Evolutionary conservation across 2,888 invertebrate genomes (phyloP), one percentile per base, ranked within the genome.

Genomic region (Drosophila rubida): DNA sequence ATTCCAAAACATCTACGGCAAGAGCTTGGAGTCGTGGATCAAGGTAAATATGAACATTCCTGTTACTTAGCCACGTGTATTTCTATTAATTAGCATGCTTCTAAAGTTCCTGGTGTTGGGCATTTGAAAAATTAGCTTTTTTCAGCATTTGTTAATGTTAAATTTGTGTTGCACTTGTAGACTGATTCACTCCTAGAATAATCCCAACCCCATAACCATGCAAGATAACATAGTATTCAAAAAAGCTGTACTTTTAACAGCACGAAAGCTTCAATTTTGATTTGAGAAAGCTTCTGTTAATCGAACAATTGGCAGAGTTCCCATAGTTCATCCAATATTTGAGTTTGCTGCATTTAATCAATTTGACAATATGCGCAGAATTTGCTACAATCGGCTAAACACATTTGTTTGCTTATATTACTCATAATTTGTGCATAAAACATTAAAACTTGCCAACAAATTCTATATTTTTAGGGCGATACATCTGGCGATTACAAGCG

Each of bases 401-500:
- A 27, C 59, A 48, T 44, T 49, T 58, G 35, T 35, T 51, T 53
- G 46, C 32, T 39, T 64, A 23, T 53, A 39, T 46, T 39, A 46
- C 48, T 41, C 11, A 42, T 82, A 63, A 88, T 66, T 69, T 72
- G 78, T 76, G 66, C 76, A 73, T 74, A 49, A 74, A 79, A 78
- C 80, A 88, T 86, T 88, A 82, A 85, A 86, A 70, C 62, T 62
- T 86, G 88, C 69, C 77, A 77, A 77, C 77, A 77, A 77, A 83
- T 83, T 80, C 76, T 79, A 79, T 88, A 87, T 84, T 91, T 96
- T 91, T 95, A 97, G 96, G 96, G 95, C 90, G 97, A 97, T 93
- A 97, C 97, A 79, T 96, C 97, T 90, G 97, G 97, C 89, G 97
- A 97, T 94, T 98, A 97, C 95, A 97, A 95, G 94, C 96, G 95